These are phyloP conservation scores for Atta cephalotes DNA, from an alignment of 1,140 invertebrate genomes.

Conservation along the genomic window DNA sequence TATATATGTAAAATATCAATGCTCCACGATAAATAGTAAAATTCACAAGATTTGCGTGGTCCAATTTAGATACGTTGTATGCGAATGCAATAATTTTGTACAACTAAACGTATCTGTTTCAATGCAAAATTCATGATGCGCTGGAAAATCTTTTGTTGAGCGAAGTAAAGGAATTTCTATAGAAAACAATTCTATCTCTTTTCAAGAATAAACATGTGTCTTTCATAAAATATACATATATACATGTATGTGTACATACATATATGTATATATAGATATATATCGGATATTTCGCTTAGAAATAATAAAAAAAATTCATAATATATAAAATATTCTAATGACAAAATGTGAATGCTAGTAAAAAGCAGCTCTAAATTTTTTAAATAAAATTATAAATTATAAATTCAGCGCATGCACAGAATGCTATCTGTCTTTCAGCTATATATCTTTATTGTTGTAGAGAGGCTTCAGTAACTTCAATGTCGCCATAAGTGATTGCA, in stretches of 20 bases:
- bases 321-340: too few species aligned
- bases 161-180: not conserved
- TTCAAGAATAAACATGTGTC: not conserved
- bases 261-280: not conserved
- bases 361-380: too few species aligned
- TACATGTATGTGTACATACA: not conserved
- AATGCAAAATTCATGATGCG: slow-evolving; percentile 50
- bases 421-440: too few species aligned
- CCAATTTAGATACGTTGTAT: slow-evolving; percentile 35
- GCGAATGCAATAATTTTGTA: slow-evolving; percentile 28
- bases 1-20: not conserved
- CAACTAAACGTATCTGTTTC: slow-evolving; percentile 23
- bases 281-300: too few species aligned
- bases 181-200: slow-evolving; percentile 8
- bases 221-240: too few species aligned
- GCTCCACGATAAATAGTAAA: not conserved
- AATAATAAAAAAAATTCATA: too few species aligned
- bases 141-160: not conserved
- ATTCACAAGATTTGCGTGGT: not conserved
- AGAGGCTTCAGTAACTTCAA: too few species aligned
- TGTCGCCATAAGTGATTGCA: not conserved
- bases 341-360: too few species aligned
- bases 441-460: too few species aligned
- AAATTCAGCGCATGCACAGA: too few species aligned
- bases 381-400: too few species aligned